Base-by-base conservation (phyloP, 2,113 vertebrate genomes). In the Chaenogobius annularis region DNA sequence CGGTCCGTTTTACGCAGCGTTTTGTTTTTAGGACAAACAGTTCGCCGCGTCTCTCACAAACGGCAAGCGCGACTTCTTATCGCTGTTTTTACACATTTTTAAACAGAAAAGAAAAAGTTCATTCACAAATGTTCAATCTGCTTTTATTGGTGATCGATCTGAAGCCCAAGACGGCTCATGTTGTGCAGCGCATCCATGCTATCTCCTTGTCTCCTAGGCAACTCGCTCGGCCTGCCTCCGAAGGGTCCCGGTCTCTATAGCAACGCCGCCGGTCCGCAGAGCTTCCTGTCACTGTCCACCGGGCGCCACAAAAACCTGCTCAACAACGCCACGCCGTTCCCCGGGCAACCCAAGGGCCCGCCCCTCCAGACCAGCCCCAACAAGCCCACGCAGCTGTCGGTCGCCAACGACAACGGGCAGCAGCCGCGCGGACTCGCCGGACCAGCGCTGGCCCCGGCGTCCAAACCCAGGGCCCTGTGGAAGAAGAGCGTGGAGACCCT, bases 401-500 rank as follows among this genome's bases (percentile, higher is more conserved):
- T 97, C 85, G 95, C 94, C 56, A 92, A 94, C 0, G 96, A 96
- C 70, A 89, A 94, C 77, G 88, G 89, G 13, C 95, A 97, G 79
- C 85, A 97, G 79, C 85, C 17, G 14, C 96, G 93, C 56, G 44
- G 44, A 13, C 75, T 74, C 7, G 2, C 85, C 0, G 83, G 73
- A 10, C 61, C 17, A 3, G 61, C 31, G 9, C 61, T 63, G 61
- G 15, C 61, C 8, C 35, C 61, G 5, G 61, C 92, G 58, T 96
- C 97, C 7, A 95, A 96, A 50, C 94, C 97, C 0, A 92, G 97
- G 59, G 95, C 96, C 63, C 93, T 98, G 66, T 98, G 97, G 98
- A 97, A 92, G 90, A 99, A 98, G 74, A 98, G 96, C 0, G 93
- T 99, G 35, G 98, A 98, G 65, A 98, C 97, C 0, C 78, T 98